Evolutionary conservation across 2,113 vertebrate genomes (phyloP).

Genomic region (Atherinomorus stipes): DNA sequence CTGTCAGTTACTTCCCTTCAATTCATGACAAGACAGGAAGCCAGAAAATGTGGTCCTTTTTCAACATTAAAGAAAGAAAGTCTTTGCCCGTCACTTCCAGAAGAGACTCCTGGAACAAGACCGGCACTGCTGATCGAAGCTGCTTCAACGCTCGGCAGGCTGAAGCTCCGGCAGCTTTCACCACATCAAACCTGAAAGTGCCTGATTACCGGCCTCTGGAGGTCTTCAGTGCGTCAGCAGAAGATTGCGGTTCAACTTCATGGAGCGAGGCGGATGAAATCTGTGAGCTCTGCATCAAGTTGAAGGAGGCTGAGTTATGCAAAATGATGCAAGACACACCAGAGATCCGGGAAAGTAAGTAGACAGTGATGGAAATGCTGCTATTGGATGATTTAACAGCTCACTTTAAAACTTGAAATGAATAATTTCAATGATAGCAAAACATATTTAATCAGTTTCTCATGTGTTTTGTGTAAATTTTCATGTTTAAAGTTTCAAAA

Average conservation of each 20-base stretch:
- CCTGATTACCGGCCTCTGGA: slow-evolving; percentile 43
- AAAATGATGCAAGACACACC: slow-evolving; percentile 29
- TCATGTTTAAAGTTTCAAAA: no score
- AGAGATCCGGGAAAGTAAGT: slow-evolving; percentile 14
- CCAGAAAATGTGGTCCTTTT: neutral
- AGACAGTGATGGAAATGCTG: slow-evolving; percentile 3
- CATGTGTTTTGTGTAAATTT: neutral
- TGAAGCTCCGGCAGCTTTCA: neutral
- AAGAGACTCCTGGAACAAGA: no score
- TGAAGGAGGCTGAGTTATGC: slow-evolving; percentile 51
- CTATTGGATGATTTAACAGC: neutral
- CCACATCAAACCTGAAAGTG: neutral
- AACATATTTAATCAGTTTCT: neutral
- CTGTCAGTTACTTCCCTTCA: slow-evolving; percentile 15
- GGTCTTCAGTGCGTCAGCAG: neutral
- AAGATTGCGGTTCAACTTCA: neutral
- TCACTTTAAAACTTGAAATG: neutral
- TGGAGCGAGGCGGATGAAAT: slow-evolving; percentile 38
- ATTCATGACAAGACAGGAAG: slow-evolving; percentile 1
- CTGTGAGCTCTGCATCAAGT: slow-evolving; percentile 35
- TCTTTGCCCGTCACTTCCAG: neutral
- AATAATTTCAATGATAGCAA: neutral
- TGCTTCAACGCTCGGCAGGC: neutral
- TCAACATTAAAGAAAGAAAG: neutral
- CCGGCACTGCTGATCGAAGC: neutral